A percentile compares a stretch with the other conserved stretches of the same genome.
Conservation (phyloP, 1,140 invertebrate species). For the Steinernema feltiae region DNA sequence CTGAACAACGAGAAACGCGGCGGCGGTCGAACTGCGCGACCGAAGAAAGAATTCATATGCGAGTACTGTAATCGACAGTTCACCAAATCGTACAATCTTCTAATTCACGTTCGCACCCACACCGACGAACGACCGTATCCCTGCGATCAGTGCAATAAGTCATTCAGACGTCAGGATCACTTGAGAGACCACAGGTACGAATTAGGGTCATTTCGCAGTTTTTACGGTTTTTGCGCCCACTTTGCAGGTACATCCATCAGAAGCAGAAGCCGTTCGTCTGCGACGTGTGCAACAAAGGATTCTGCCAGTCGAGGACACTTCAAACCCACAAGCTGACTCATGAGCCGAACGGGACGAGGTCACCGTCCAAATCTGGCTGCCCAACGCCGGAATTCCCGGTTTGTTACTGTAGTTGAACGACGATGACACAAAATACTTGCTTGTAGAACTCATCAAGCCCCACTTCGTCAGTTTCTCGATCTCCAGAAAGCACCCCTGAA, state of each 20-base stretch:
- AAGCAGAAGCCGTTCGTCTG: constrained; percentile 96
- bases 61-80: constrained; percentile 93
- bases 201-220: constrained; percentile 74
- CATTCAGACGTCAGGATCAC: constrained; percentile 77
- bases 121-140: constrained; percentile 94
- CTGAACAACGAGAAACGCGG: constrained; percentile 34
- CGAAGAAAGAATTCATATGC: constrained; percentile 95
- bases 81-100: constrained; percentile 93
- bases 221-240: no score
- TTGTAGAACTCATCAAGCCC: neutral
- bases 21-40: constrained; percentile 66
- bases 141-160: constrained; percentile 94
- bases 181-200: constrained; percentile 58
- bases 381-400: neutral
- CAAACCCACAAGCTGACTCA: constrained; percentile 68
- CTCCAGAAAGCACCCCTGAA: no score
- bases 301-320: constrained; percentile 85
- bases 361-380: neutral
- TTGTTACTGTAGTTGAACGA: neutral
- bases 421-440: neutral
- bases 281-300: constrained; percentile 86
- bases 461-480: neutral
- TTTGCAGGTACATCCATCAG: constrained; percentile 89
- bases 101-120: constrained; percentile 89
- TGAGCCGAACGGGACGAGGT: neutral